Conservation (phyloP, 2,888 invertebrate genomes). For the Cheilosia vernalis region DNA sequence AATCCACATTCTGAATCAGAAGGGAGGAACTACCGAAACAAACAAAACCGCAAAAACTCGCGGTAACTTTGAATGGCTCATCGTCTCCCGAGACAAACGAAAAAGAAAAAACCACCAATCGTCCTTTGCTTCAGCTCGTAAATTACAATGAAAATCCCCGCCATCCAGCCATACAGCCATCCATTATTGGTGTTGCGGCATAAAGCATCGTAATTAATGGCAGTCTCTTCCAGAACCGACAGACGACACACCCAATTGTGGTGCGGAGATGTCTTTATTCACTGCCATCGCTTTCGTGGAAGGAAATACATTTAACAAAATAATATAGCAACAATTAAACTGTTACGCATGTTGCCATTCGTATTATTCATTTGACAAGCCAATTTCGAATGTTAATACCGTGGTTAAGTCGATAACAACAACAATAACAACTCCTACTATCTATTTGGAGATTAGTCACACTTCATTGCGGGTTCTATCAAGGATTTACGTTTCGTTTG, state of each 20-base stretch:
- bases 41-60: background rate
- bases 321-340: conserved; percentile 23
- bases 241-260: conserved; percentile 52
- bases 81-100: background rate
- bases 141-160: conserved; percentile 7
- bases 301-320: conserved; percentile 35
- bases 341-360: conserved; percentile 16
- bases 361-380: conserved; percentile 25
- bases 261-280: conserved; percentile 13
- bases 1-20: background rate
- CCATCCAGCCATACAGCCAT: no score
- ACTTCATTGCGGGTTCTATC: background rate
- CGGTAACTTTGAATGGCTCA: background rate
- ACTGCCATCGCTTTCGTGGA: conserved; percentile 16
- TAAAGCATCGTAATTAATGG: conserved; percentile 12
- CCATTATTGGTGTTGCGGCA: background rate
- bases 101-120: background rate
- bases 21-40: background rate
- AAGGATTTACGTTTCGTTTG: background rate
- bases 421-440: background rate
- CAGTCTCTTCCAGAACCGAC: conserved; percentile 12
- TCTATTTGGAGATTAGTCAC: background rate
- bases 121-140: conserved; percentile 11
- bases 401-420: conserved; percentile 3
- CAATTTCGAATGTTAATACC: conserved; percentile 20